Evolutionary conservation across 2,888 invertebrate genomes (phyloP).

Genomic region (Drosophila paranaensis): DNA sequence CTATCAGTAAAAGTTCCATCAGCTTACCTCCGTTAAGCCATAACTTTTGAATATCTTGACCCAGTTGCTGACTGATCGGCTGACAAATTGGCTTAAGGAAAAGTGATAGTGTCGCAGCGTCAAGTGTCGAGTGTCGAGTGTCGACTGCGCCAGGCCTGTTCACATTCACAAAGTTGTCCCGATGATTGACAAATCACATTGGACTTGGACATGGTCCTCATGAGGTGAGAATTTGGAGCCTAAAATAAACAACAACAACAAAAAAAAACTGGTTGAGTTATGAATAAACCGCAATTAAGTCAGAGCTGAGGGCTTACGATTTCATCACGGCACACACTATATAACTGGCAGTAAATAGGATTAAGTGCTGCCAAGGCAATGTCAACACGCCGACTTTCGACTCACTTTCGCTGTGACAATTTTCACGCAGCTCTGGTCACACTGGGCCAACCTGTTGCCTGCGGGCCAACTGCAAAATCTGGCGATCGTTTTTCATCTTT

Average conservation of each 20-base stretch:
- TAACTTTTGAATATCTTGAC: background rate
- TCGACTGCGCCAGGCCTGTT: background rate
- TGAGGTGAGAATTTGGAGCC: background rate
- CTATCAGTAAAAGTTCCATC: background rate
- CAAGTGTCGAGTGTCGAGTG: slow-evolving; percentile 7
- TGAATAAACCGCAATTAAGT: slow-evolving; percentile 27
- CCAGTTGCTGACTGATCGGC: slow-evolving; percentile 1
- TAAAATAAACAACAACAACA: background rate
- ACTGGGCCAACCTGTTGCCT: slow-evolving; percentile 5
- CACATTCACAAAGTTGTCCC: slow-evolving; percentile 22
- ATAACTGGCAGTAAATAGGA: slow-evolving; percentile 7
- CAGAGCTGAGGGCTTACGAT: slow-evolving; percentile 9
- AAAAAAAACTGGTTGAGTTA: slow-evolving; percentile 18
- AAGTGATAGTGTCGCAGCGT: slow-evolving; percentile 22
- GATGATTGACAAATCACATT: slow-evolving; percentile 41
- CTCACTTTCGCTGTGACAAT: slow-evolving; percentile 27
- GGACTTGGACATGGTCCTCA: slow-evolving; percentile 14
- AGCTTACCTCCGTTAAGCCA: too few relatives aligned
- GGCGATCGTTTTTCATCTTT: slow-evolving; percentile 8
- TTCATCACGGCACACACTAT: slow-evolving; percentile 12
- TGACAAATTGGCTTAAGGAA: slow-evolving; percentile 5
- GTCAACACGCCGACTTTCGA: slow-evolving; percentile 21
- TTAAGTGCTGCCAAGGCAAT: slow-evolving; percentile 23
- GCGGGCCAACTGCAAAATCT: background rate
- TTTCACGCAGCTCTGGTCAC: slow-evolving; percentile 13